Percentiles rank a stretch among this genome's conserved stretches.
Conservation (phyloP, 92 coral and sea anemone species). For the Virgularia gustaviana region DNA sequence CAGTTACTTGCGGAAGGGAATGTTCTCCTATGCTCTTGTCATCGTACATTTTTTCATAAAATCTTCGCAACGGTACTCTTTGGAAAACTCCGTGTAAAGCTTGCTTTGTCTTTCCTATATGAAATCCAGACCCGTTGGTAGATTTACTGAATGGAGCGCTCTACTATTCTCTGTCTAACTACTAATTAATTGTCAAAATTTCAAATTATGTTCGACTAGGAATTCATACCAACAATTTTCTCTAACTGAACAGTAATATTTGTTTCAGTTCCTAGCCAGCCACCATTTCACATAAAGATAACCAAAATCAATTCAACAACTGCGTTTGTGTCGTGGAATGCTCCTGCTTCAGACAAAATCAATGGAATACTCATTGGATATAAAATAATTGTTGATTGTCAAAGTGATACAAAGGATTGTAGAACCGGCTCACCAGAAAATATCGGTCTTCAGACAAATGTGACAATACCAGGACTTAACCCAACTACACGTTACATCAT, state of each 20-base stretch:
- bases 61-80: no score
- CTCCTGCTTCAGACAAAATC: constrained; percentile 62
- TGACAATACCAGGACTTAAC: constrained; percentile 57
- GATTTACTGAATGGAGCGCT: no score
- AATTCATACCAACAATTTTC: background rate
- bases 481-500: constrained; percentile 70
- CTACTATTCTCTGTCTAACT: no score
- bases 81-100: no score
- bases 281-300: constrained; percentile 65
- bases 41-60: no score
- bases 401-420: constrained; percentile 38
- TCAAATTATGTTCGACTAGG: background rate
- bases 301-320: constrained; percentile 64
- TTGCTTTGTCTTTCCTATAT: no score
- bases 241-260: background rate
- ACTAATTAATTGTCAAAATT: no score
- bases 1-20: no score
- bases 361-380: constrained; percentile 75
- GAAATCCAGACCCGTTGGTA: no score
- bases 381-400: constrained; percentile 58
- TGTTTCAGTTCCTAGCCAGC: constrained; percentile 75
- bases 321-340: constrained; percentile 72
- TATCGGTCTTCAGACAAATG: constrained; percentile 40
- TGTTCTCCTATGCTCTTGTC: no score
- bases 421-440: constrained; percentile 31